Base-by-base conservation (phyloP, 2,888 invertebrate species). In the Ryuthela nishihirai region DNA sequence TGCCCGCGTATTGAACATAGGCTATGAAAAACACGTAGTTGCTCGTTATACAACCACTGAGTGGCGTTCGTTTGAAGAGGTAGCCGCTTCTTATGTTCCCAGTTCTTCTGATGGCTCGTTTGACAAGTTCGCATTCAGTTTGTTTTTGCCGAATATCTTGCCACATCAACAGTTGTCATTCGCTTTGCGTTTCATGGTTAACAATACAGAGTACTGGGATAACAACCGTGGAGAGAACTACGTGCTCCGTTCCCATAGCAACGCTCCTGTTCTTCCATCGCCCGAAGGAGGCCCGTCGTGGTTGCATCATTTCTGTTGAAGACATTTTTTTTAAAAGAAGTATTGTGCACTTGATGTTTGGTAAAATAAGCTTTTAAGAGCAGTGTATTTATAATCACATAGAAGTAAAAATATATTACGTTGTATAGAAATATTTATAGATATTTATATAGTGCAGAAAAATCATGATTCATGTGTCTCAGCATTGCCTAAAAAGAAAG, bases 241-340 rank as follows among this genome's bases (percentile, higher is more conserved):
- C 24, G 29, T 39, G 4, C 21, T 62, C 3, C 17, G 43, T 25
- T 48, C 38, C 6, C 52, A 54, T 29, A 38, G 46, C 4, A 46
- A 47, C 24, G 21, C 21, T 20, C n/a, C n/a, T n/a, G n/a, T n/a
- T n/a, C n/a, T n/a, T n/a, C n/a, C 43, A 6, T 21, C 53, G 3
- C 45, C 20, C 9, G 25, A 25, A 2, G 29, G 43, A n/a, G 52
- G 62, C 38, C 44, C 55, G 1, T 29, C 45, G 6, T 62, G 58
- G 58, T 29, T 54, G 26, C 42, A 54, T 10, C 45, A 53, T 36
- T 62, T 58, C 49, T 56, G 53, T 49, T 62, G 32, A 53, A 43
- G n/a, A n/a, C n/a, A n/a, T n/a, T n/a, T n/a, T n/a, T n/a, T n/a
- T n/a, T n/a, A n/a, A n/a, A n/a, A n/a, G n/a, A n/a, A n/a, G n/a